Percentiles rank a stretch among this genome's conserved stretches.
These are phyloP conservation scores for Gasterosteus aculeatus DNA, from an alignment of 2,113 vertebrate genomes.

Conservation along the genomic window DNA sequence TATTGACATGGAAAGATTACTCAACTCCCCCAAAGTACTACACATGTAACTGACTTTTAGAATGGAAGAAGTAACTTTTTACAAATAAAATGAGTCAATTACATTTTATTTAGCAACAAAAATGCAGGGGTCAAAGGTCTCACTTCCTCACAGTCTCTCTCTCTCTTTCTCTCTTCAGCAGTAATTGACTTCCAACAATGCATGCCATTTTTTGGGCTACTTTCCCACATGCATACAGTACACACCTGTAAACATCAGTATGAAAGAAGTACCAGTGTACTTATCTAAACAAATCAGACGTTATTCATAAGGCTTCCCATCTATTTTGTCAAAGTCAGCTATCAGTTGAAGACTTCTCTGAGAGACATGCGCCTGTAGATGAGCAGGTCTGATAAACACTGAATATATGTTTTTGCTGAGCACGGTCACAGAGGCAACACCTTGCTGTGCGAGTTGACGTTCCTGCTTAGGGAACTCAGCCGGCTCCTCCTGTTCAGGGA, in stretches of 20 bases:
- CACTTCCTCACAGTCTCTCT: too few relatives aligned
- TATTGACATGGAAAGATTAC: conserved; percentile 22
- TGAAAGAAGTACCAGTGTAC: conserved; percentile 28
- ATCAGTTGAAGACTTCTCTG: conserved; percentile 16
- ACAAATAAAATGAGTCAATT: conserved; percentile 12
- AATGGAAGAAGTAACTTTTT: neutral
- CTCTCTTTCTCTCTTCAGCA: too few relatives aligned
- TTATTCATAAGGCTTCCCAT: neutral
- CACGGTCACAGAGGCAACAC: conserved; percentile 71
- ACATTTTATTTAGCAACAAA: conserved; percentile 43
- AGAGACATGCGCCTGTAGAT: conserved; percentile 1
- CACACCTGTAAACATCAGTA: conserved; percentile 13
- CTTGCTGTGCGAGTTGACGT: conserved; percentile 50
- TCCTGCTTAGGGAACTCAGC: conserved; percentile 32
- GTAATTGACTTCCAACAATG: conserved; percentile 22
- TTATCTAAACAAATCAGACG: conserved; percentile 30
- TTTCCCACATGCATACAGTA: conserved; percentile 8
- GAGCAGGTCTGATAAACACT: conserved; percentile 21
- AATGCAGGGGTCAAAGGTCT: conserved; percentile 4
- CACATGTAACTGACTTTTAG: conserved; percentile 10
- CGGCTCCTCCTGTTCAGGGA: conserved; percentile 40
- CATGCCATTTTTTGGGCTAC: neutral
- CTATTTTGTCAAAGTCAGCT: conserved; percentile 20
- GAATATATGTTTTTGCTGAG: too few relatives aligned
- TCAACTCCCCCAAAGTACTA: conserved; percentile 1